These are phyloP conservation scores for Eupeodes latifasciatus DNA, from an alignment of 2,888 invertebrate genomes.

Conservation along the genomic window DNA sequence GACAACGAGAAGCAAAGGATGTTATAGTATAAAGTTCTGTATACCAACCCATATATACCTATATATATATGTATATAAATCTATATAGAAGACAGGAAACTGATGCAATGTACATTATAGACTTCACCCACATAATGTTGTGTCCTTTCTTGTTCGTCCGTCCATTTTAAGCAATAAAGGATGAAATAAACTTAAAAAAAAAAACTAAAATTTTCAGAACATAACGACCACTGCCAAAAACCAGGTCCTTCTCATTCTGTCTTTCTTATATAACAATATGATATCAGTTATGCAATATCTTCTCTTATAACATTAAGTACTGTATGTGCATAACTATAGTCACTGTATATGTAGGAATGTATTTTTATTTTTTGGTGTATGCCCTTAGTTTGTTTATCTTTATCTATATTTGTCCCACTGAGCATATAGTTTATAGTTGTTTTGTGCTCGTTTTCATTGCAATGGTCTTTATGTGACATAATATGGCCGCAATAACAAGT, in stretches of 20 bases:
- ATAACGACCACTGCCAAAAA: constrained; percentile 71
- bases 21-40: not conserved
- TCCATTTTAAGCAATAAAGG: constrained; percentile 63
- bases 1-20: constrained; percentile 31
- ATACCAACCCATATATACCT: not conserved
- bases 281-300: constrained; percentile 69
- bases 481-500: constrained; percentile 50
- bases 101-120: constrained; percentile 56
- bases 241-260: constrained; percentile 29
- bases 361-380: no score
- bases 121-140: constrained; percentile 67
- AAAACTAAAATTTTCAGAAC: constrained; percentile 46
- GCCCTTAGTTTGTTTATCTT: constrained; percentile 32
- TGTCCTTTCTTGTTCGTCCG: constrained; percentile 58
- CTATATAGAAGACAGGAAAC: constrained; percentile 42
- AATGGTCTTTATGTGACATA: constrained; percentile 52
- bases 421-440: constrained; percentile 57
- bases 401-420: constrained; percentile 43
- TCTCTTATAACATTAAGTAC: constrained; percentile 3
- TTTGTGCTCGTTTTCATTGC: constrained; percentile 34
- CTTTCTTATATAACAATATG: constrained; percentile 47
- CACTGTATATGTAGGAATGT: not conserved
- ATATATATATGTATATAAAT: not conserved
- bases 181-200: constrained; percentile 59
- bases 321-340: not conserved